Percentiles rank a stretch among this genome's conserved stretches.
Conservation (phyloP, 2,113 vertebrate species). For the Apteryx owenii region DNA sequence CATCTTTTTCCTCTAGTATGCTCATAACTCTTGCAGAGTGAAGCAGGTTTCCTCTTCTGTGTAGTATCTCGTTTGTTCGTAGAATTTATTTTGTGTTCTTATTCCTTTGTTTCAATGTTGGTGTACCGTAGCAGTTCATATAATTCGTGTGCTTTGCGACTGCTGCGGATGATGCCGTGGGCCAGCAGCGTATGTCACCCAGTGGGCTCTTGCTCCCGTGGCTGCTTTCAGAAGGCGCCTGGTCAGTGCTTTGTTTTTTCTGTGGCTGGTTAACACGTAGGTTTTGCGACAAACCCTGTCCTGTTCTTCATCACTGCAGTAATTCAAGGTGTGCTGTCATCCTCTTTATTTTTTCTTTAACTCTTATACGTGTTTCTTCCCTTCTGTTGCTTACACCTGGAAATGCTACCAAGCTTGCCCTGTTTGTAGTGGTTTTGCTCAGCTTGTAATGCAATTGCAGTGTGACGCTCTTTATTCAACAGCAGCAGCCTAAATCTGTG, state of each 20-base stretch:
- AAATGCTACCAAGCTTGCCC: background rate
- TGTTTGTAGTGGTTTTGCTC: background rate
- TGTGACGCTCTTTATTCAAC: fast-evolving
- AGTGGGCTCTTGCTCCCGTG: background rate
- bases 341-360: background rate
- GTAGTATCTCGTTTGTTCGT: background rate
- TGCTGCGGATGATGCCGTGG: background rate
- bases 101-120: background rate
- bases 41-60: background rate
- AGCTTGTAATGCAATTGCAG: background rate
- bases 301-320: background rate
- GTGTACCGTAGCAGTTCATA: background rate
- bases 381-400: background rate
- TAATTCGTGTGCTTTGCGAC: background rate
- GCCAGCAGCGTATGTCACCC: background rate
- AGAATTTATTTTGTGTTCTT: background rate
- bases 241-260: background rate
- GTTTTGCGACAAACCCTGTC: background rate
- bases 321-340: background rate
- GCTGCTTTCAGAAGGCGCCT: background rate
- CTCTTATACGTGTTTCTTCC: background rate
- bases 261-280: background rate
- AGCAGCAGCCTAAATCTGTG: background rate
- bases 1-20: background rate
- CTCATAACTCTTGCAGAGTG: constrained; percentile 6